A percentile compares a stretch with the other conserved stretches of the same genome.
Conservation (phyloP, 2,888 invertebrate genomes). For the Orthosia incerta region DNA sequence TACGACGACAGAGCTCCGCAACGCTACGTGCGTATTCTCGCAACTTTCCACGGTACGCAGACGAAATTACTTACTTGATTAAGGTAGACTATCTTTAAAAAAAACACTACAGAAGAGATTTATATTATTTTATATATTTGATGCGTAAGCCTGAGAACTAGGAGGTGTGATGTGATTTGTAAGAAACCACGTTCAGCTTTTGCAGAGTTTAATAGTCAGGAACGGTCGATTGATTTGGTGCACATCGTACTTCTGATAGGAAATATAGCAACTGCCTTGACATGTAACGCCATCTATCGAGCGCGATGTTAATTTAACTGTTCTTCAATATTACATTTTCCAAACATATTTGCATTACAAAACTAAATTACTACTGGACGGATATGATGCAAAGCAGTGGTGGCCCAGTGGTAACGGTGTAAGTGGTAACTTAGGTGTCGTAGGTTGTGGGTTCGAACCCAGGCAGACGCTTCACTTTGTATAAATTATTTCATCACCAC, state of each 20-base stretch:
- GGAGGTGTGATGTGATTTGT: background rate
- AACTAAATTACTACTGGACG: background rate
- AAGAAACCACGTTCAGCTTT: background rate
- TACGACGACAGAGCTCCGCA: conserved; percentile 88
- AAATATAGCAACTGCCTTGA: background rate
- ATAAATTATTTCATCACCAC: too few species aligned
- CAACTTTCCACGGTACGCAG: conserved; percentile 82
- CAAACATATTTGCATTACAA: background rate
- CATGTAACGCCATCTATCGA: conserved; percentile 45
- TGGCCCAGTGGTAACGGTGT: too few species aligned
- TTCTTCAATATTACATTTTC: background rate
- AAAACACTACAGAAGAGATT: too few species aligned
- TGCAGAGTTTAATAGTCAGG: background rate
- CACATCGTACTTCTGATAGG: background rate
- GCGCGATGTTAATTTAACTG: background rate
- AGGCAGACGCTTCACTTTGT: too few species aligned
- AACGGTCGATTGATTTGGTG: background rate
- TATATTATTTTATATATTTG: too few species aligned
- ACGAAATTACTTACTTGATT: background rate
- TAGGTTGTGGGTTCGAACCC: too few species aligned
- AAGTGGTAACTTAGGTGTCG: too few species aligned
- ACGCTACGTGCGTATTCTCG: conserved; percentile 84
- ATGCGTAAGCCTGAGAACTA: background rate
- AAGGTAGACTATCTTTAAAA: background rate
- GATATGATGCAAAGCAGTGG: too few species aligned